These are phyloP conservation scores for Anoplolepis gracilipes DNA, from an alignment of 1,140 invertebrate species.

Conservation along the genomic window DNA sequence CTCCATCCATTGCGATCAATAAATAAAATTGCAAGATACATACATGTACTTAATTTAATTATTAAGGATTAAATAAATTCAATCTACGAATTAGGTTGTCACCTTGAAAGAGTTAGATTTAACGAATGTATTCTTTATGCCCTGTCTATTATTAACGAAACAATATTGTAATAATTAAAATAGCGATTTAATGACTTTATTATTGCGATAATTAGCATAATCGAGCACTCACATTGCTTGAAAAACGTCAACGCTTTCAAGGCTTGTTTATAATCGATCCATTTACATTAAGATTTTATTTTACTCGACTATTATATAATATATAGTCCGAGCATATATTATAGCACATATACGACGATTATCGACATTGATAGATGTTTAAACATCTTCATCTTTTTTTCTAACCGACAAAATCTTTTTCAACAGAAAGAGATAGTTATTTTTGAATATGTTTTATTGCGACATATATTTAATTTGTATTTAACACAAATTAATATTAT, in stretches of 20 bases:
- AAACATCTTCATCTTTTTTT: not conserved
- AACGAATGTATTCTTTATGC: not conserved
- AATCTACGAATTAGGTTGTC: not conserved
- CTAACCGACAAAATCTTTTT: not conserved
- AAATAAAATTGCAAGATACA: not conserved
- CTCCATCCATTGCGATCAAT: not conserved
- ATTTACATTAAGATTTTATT: conserved; percentile 81
- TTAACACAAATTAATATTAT: too few species aligned
- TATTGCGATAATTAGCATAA: conserved; percentile 78
- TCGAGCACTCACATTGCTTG: conserved; percentile 75
- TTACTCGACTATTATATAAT: conserved; percentile 77
- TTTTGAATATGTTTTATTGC: not conserved
- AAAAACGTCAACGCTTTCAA: conserved; percentile 73
- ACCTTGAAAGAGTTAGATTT: not conserved
- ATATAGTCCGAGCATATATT: conserved; percentile 72
- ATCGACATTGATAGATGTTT: conserved; percentile 54
- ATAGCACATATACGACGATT: conserved; percentile 69
- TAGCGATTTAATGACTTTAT: conserved; percentile 57
- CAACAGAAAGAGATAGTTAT: not conserved
- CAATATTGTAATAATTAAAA: conserved; percentile 18
- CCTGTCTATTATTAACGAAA: not conserved
- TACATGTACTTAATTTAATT: not conserved
- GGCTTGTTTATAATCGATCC: conserved; percentile 76
- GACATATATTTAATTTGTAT: too few species aligned
- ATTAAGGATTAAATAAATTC: not conserved